phyloP scores from a whole-genome alignment of 2,888 invertebrate species.

The Drosophila birchii region DNA sequence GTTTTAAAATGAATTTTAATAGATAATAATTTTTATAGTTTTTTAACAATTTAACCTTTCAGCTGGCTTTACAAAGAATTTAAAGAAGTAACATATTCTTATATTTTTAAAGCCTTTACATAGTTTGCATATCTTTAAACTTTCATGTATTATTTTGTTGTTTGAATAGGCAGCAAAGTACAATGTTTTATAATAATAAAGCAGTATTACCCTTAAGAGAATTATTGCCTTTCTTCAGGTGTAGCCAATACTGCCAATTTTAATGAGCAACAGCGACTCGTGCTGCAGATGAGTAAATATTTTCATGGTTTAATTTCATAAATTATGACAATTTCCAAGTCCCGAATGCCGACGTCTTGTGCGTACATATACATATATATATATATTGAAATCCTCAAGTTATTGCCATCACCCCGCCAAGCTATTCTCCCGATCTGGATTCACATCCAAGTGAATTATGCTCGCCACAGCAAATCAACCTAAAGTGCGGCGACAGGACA shows the following conservation, averaged over 20 bases:
- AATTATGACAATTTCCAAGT: constrained; percentile 72
- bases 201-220: neutral
- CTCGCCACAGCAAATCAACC: constrained; percentile 82
- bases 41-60: too few relatives aligned
- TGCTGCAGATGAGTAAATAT: constrained; percentile 69
- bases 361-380: neutral
- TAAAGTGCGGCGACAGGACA: constrained; percentile 76
- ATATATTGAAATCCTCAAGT: constrained; percentile 83
- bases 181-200: neutral
- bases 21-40: too few relatives aligned
- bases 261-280: constrained; percentile 63
- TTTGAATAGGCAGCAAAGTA: neutral
- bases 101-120: neutral
- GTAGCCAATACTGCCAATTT: constrained; percentile 47
- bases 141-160: neutral
- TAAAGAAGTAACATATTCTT: too few relatives aligned
- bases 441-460: constrained; percentile 78
- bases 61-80: too few relatives aligned
- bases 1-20: too few relatives aligned
- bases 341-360: constrained; percentile 63
- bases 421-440: constrained; percentile 39
- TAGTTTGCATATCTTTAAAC: neutral
- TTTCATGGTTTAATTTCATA: constrained; percentile 80
- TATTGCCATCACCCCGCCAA: constrained; percentile 63
- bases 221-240: neutral